Base-by-base conservation (phyloP, 2,113 vertebrate species). In the Phylloscopus whistleri region DNA sequence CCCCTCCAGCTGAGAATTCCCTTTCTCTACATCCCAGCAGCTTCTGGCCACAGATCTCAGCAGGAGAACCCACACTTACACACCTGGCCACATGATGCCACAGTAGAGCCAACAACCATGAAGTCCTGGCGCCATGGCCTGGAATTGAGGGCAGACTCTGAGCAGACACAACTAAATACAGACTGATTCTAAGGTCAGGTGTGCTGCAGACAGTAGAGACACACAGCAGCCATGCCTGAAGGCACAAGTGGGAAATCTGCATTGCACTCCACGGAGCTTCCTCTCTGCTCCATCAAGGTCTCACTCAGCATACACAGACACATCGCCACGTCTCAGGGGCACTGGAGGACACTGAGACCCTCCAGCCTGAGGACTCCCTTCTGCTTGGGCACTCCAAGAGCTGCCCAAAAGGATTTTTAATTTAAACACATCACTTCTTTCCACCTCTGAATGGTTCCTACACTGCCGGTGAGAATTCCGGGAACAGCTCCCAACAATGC, bases 291-390 rank as follows among this genome's bases (percentile, higher is more conserved):
- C 63, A 21, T 3, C 52, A 11, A 23, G 28, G 43, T 10, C 52
- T 62, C 74, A 4, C 24, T 59, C 4, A 1, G 70, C 80, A 49
- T 5, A 12, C 4, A 7, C 74, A 11, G 6, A 58, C 1, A 21
- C 16, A 6, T 0, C 1, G 1, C 26, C 5, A 3, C 0, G 9
- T 30, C 55, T 33, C 41, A 58, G 13, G 30, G 48, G 41, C 75
- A 85, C 16, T 46, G 90, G 28, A 31, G 28, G 44, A 81, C 52
- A 31, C 26, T 13, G 41, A 44, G 4, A 66, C 22, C 3, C 73
- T 66, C 60, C 69, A 78, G 66, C 33, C 6, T 17, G 48, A 86
- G 31, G 43, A 21, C 52, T 86, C 59, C 12, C 33, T 37, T 78
- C 48, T 70, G 52, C 2, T 31, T 16, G 49, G 35, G 46, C 46